Evolutionary conservation across 1,140 invertebrate genomes (phyloP).

Genomic region (Drosophila nigromelanica): DNA sequence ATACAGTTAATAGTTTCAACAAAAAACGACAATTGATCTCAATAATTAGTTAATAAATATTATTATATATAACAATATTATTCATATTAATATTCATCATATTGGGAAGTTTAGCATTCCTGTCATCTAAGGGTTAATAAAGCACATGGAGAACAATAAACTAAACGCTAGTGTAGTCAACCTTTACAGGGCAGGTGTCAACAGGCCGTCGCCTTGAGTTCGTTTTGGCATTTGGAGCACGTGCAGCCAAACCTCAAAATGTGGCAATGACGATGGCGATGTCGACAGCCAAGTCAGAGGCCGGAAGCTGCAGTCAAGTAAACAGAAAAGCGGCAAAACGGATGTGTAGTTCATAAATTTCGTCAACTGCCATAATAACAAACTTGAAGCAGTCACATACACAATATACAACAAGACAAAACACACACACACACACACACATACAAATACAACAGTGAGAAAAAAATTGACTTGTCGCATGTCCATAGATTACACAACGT

Average conservation of each 20-base stretch:
- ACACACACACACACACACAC: neutral
- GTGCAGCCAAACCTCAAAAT: conserved; percentile 61
- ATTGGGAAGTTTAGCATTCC: no score
- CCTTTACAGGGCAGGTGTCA: conserved; percentile 55
- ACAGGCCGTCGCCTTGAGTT: conserved; percentile 17
- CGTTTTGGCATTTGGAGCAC: conserved; percentile 61
- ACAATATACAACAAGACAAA: neutral
- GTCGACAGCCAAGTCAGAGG: neutral
- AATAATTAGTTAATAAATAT: neutral
- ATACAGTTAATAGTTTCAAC: no score
- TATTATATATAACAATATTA: neutral
- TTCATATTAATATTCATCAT: neutral
- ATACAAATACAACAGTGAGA: neutral
- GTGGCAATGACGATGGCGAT: conserved; percentile 26
- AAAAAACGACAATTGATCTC: no score
- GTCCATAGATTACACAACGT: conserved; percentile 65
- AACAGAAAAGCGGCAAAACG: conserved; percentile 68
- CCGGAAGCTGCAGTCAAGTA: conserved; percentile 67
- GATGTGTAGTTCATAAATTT: conserved; percentile 83
- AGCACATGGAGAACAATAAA: conserved; percentile 34
- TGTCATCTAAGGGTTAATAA: conserved; percentile 29
- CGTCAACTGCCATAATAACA: conserved; percentile 80
- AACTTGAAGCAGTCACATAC: conserved; percentile 51
- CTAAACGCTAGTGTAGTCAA: conserved; percentile 42
- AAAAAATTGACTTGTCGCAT: conserved; percentile 74